A percentile compares a stretch with the other conserved stretches of the same genome.
phyloP scores from a whole-genome alignment of 2,888 invertebrate species.

The Catocala fraxini region DNA sequence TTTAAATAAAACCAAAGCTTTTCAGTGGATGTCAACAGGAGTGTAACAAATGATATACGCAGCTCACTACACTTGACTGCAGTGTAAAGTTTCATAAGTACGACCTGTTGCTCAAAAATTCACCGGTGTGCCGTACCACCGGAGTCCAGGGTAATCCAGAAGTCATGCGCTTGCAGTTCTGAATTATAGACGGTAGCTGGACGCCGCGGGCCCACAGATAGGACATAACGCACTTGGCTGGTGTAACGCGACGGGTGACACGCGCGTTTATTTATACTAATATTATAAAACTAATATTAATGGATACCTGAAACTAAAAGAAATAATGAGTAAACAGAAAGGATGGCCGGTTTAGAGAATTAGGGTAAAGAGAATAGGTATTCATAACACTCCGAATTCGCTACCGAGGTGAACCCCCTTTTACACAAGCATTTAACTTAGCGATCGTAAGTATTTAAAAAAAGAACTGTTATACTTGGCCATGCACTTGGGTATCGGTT shows the following conservation, averaged over 20 bases:
- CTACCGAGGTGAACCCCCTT: too few relatives aligned
- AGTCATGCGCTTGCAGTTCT: constrained; percentile 30
- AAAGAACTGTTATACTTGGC: too few relatives aligned
- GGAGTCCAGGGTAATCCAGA: constrained; percentile 26
- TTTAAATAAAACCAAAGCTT: too few relatives aligned
- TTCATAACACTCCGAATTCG: too few relatives aligned
- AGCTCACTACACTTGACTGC: background rate
- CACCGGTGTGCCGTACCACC: constrained; percentile 10
- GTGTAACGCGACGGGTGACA: constrained; percentile 13
- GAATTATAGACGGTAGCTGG: constrained; percentile 31
- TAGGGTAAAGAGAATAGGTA: too few relatives aligned
- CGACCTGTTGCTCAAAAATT: constrained; percentile 29
- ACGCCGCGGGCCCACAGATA: background rate
- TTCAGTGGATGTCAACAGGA: too few relatives aligned
- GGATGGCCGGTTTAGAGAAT: too few relatives aligned
- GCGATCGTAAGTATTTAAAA: too few relatives aligned
- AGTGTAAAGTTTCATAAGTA: background rate
- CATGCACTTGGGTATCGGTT: too few relatives aligned
- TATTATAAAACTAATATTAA: background rate
- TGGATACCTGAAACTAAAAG: background rate
- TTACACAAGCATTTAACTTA: too few relatives aligned
- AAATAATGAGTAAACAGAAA: too few relatives aligned
- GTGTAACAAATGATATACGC: background rate
- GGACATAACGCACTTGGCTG: constrained; percentile 15
- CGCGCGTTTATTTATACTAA: background rate